Base-by-base conservation (phyloP, 2,797 vertebrate genomes). In the Potorous gilbertii region DNA sequence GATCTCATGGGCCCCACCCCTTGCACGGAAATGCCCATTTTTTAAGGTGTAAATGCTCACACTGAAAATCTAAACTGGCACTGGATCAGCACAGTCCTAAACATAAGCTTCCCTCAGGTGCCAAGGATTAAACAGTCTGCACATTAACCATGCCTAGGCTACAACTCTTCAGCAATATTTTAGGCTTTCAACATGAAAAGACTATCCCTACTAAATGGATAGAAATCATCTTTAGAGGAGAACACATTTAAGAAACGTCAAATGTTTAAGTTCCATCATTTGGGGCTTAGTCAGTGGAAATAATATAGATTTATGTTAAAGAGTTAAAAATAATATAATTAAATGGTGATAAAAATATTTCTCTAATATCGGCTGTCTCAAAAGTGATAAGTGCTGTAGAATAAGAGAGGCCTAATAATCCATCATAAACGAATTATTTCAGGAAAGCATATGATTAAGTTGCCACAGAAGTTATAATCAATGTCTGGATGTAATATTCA, bases 341-440 rank as follows among this genome's bases (percentile, higher is more conserved):
- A 95, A 87, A 55, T 90, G 3, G 29, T 92, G 55, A 55, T 50
- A 81, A 92, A 87, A 59, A 46, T 56, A 92, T 81, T 81, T 95
- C 54, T 94, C 31, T 92, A 52, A 94, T 96, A 90, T 74, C 16
- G 92, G 34, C 81, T 94, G 29, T 66, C 90, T 95, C 57, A 90
- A 93, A 97, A 96, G 66, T 57, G 14, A 46, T 93, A 93, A 93
- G 52, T 92, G 28, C 50, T 95, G 59, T 93, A 90, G 95, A 31
- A 14, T 11, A 94, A 94, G 94, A 81, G 10, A 93, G 5, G 3
- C n/a, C 89, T 90, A 90, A 95, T 95, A 95, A 21, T 54, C 18
- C 95, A 91, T 92, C 4, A 2, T 13, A 10, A 95, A 54, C 94
- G 28, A 52, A 91, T 56, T 91, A 91, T 93, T 93, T 96, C 94